phyloP scores from a whole-genome alignment of 2,888 invertebrate species.

The Lithophane leautieri region DNA sequence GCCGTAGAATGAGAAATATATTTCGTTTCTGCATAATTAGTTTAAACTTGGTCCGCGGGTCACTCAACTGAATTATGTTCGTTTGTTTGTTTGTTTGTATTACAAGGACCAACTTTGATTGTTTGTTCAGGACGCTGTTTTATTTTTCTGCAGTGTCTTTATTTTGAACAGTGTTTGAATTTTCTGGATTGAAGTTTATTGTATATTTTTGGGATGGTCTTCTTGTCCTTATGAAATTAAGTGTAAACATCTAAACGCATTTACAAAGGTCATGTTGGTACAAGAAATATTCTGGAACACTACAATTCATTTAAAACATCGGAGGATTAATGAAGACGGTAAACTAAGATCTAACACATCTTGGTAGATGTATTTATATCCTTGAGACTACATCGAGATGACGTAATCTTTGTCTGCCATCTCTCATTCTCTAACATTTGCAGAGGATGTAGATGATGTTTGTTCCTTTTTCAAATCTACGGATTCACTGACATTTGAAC shows the following conservation, averaged over 20 bases:
- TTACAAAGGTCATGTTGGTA: not conserved
- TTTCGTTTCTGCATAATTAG: conserved; percentile 81
- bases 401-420: conserved; percentile 4
- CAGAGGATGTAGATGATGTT: not conserved
- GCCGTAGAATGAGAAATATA: conserved; percentile 69
- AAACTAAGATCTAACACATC: not conserved
- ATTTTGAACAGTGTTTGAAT: conserved; percentile 54
- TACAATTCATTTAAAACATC: not conserved
- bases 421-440: conserved; percentile 9
- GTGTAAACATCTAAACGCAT: not conserved
- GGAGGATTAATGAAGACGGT: conserved; percentile 4
- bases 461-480: conserved; percentile 3
- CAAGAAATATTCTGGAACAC: not conserved
- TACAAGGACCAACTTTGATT: conserved; percentile 66
- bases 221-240: not conserved
- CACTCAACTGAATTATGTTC: conserved; percentile 80
- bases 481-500: not conserved
- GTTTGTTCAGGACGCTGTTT: conserved; percentile 56
- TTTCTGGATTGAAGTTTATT: conserved; percentile 24
- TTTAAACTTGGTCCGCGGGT: conserved; percentile 74
- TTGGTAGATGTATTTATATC: not conserved
- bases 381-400: not conserved
- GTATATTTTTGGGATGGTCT: not conserved
- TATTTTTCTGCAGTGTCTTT: conserved; percentile 61
- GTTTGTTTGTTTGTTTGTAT: conserved; percentile 77